Evolutionary conservation across 2,888 invertebrate genomes (phyloP), one percentile per base, ranked within the genome.

Genomic region (Clostera curtula): DNA sequence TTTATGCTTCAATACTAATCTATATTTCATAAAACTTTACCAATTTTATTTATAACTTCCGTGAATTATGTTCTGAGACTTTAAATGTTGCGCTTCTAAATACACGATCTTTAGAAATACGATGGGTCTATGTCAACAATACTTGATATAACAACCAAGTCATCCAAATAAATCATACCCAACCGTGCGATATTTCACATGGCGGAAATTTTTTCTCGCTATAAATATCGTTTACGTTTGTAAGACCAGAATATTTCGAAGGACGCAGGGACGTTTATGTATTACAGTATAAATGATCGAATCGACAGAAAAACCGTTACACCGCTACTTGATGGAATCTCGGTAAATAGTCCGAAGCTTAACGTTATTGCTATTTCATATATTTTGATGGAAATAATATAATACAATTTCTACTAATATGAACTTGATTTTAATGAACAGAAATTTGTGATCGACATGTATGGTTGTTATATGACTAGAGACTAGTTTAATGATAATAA

Each of bases 251-350:
- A 20, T 6, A 32, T 35, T 43, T 25, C 17, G 18, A 8, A 24
- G 28, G 22, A 19, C 27, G 34, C 32, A 31, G 39, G 49, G 36
- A 34, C 19, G 31, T 36, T 31, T 32, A 10, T 24, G 29, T 31
- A 34, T 36, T 40, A 33, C 25, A 29, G 30, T 13, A 26, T 24
- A 45, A 43, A 48, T 43, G 41, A 43, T 46, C 36, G 36, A 50
- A 46, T 43, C 38, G 36, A 43, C 40, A 23, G 33, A 36, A 40
- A 48, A 41, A 29, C 27, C 26, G 33, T 42, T 37, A 31, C 25
- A 27, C 24, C 14, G 24, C 34, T 26, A 47, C 49, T 49, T 49
- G 44, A 31, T 5, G 36, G 22, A 42, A 49, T 34, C 36, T 36
- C 25, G 31, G 18, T 19, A 25, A 37, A 25, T 40, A 41, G 43